Evolutionary conservation across 2,888 invertebrate species (phyloP).

Genomic region (Pandemis corylana): DNA sequence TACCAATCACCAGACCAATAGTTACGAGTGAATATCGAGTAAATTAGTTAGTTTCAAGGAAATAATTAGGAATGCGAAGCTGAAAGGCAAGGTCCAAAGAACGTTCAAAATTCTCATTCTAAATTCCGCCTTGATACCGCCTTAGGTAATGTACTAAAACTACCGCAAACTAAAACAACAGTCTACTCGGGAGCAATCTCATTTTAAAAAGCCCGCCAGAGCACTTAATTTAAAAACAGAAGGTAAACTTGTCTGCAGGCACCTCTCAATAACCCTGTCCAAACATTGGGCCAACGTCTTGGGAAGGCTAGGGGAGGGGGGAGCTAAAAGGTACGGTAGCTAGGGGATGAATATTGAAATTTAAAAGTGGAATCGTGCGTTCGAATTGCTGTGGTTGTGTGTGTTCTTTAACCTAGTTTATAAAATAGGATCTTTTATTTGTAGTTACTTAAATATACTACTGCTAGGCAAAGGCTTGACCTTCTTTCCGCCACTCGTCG

Average conservation of each 20-base stretch:
- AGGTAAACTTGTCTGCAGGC: conserved; percentile 53
- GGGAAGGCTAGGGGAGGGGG: conserved; percentile 43
- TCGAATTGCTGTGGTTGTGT: neutral
- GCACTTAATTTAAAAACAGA: conserved; percentile 57
- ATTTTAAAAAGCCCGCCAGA: conserved; percentile 49
- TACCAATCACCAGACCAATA: too few species aligned
- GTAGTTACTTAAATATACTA: too few species aligned
- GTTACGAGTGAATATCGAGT: too few species aligned
- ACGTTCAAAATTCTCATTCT: neutral
- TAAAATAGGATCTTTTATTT: too few species aligned
- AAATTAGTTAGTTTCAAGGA: neutral
- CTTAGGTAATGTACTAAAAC: neutral
- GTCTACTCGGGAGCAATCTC: conserved; percentile 47
- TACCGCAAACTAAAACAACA: neutral
- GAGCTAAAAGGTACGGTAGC: conserved; percentile 13
- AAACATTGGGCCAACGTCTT: conserved; percentile 75
- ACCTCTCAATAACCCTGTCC: conserved; percentile 69
- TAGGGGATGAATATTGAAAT: conserved; percentile 11
- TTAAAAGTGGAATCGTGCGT: neutral
- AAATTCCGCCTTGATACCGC: neutral
- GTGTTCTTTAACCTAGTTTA: neutral
- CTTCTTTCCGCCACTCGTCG: too few species aligned
- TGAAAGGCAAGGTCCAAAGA: neutral
- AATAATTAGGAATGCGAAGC: too few species aligned
- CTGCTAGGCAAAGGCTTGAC: too few species aligned